Conservation (phyloP, 2,888 invertebrate genomes). For the Oxytorus armatus region DNA sequence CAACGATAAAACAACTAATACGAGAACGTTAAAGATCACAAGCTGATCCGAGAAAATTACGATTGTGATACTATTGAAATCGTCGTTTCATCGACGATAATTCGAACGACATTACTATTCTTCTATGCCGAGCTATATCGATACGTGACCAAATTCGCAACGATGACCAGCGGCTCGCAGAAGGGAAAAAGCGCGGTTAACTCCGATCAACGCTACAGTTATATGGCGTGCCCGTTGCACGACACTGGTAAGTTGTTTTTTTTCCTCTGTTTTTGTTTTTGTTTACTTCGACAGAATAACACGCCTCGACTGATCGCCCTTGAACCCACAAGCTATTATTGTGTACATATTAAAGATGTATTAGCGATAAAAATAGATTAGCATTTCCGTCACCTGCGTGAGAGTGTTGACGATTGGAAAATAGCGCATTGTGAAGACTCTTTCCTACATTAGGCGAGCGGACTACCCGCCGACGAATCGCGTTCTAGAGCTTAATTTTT, state of each 20-base stretch:
- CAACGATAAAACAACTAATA: neutral
- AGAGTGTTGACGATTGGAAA: neutral
- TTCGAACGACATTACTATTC: slow-evolving; percentile 76
- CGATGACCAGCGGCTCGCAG: slow-evolving; percentile 79
- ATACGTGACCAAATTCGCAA: slow-evolving; percentile 80
- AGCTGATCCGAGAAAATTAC: too few relatives aligned
- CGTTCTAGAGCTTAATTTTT: too few relatives aligned
- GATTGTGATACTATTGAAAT: slow-evolving; percentile 23
- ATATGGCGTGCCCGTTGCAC: slow-evolving; percentile 81
- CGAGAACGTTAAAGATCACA: too few relatives aligned
- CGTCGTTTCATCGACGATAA: slow-evolving; percentile 72
- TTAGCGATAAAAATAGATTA: neutral
- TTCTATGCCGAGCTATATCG: slow-evolving; percentile 81
- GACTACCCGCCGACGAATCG: too few relatives aligned
- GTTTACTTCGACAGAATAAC: neutral
- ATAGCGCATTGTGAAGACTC: neutral
- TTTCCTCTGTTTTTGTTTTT: neutral
- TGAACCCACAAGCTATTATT: neutral
- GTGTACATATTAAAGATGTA: neutral
- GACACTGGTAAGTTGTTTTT: slow-evolving; percentile 76
- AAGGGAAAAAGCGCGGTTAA: slow-evolving; percentile 77
- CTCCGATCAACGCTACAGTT: slow-evolving; percentile 78
- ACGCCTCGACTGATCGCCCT: neutral
- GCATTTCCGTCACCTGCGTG: neutral
- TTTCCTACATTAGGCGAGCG: too few relatives aligned